Base-by-base conservation (phyloP, 2,113 vertebrate genomes). In the Hypomesus transpacificus region DNA sequence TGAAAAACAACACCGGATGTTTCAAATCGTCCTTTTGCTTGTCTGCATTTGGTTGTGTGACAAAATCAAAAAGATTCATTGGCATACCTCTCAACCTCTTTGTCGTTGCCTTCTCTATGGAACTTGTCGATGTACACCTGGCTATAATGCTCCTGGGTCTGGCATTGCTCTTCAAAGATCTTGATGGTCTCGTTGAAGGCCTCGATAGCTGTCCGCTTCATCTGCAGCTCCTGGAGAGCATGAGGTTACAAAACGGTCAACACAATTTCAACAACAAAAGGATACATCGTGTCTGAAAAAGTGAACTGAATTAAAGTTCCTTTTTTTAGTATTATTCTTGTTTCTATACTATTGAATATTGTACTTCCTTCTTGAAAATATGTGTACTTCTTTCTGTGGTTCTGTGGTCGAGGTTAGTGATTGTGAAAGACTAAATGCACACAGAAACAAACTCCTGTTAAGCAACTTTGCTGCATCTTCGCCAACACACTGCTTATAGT, bases 111-210 rank as follows among this genome's bases (percentile, higher is more conserved):
- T 80, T 98, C 93, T 0, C 95, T 90, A 70, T 95, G 94, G 84
- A 98, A 98, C 90, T 98, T 98, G 87, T 99, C 95, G 2, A 98
- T 97, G 87, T 98, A 98, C 81, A 98, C 96, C 81, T 98, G 98
- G 92, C 96, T 98, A 89, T 96, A 98, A 82, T 95, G 93, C 84
- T 98, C 97, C 70, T 98, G 96, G 0, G 95, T 98, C 89, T 98
- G 95, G 85, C 96, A 98, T 85, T 98, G 96, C 77, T 99, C 96
- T 81, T 98, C 97, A 84, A 99, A 99, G 90, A 99, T 98, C 81
- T 96, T 96, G 87, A 98, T 99, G 74, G 96, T 98, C 93, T 98
- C 96, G 67, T 95, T 96, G 86, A 99, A 99, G 68, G 96, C 97
- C 90, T 98, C 96, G 31, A 98, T 98, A 79, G 97, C 97, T 16